Base-by-base conservation (phyloP, 1,140 invertebrate genomes). In the Gyrodactylus salaris region DNA sequence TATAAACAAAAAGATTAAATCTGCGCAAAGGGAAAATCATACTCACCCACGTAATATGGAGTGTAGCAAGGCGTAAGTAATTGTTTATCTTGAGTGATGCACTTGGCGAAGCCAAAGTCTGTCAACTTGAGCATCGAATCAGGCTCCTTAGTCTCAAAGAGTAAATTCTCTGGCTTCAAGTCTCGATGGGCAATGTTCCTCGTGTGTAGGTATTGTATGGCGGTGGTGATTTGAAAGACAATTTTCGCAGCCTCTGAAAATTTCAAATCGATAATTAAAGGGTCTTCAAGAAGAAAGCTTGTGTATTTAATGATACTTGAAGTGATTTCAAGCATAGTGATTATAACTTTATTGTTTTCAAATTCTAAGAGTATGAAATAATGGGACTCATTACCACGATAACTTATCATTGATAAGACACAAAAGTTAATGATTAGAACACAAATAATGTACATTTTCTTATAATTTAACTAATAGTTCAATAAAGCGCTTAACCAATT, bases 21-120 rank as follows among this genome's bases (percentile, higher is more conserved):
- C n/a, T n/a, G n/a, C n/a, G n/a, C n/a, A n/a, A n/a, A n/a, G n/a
- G n/a, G n/a, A n/a, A n/a, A 69, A 69, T n/a, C 7, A 69, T 1
- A 69, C 72, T 71, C 7, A 74, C 73, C 73, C 21, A 74, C 73
- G 25, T 74, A 74, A 24, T 74, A 74, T 26, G 73, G 73, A 1
- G 73, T 74, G 69, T 69, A 74, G 22, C 73, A 74, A 69, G 73
- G 73, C 20, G 68, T 74, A 24, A 73, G 89, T 75, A 98, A 81
- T 0, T 88, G 87, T 75, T 88, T 87, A 75, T 87, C 86, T n/a
- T 85, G 84, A 27, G 77, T 77, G 74, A 86, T 78, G 74, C 94
- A 89, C 81, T 98, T 98, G n/a, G 94, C 94, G 84, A 98, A 98
- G n/a, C 94, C 94, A 83, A 97, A 98, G 82, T 98, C 94, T 34